These are phyloP conservation scores for Diachasmimorpha longicaudata DNA, from an alignment of 1,140 invertebrate species.

Conservation along the genomic window DNA sequence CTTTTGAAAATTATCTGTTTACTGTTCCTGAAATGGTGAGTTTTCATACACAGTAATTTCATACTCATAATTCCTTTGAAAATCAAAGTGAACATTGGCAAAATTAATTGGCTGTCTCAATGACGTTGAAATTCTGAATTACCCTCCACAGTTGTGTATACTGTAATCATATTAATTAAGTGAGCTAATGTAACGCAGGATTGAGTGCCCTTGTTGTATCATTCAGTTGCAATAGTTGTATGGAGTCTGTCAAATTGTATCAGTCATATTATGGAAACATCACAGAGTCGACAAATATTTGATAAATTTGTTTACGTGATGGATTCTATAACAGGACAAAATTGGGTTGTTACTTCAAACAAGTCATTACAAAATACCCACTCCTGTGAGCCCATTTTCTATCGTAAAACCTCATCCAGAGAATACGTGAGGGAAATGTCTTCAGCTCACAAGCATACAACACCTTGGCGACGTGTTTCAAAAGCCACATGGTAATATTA, in stretches of 20 bases:
- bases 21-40: too few species aligned
- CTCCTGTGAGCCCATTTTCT: not conserved
- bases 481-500: conserved; percentile 2
- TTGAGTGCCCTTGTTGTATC: not conserved
- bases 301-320: too few species aligned
- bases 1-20: too few species aligned
- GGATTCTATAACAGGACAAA: too few species aligned
- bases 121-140: not conserved
- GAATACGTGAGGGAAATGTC: not conserved
- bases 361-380: not conserved
- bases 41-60: too few species aligned
- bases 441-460: not conserved
- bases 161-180: not conserved
- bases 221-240: not conserved
- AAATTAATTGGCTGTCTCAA: not conserved
- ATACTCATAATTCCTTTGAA: not conserved
- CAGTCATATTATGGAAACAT: too few species aligned
- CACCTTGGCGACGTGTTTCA: not conserved
- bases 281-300: too few species aligned
- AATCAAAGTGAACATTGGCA: not conserved
- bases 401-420: not conserved
- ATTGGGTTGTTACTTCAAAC: not conserved
- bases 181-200: not conserved
- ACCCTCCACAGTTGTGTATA: not conserved
- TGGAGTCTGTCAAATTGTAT: not conserved